These are phyloP conservation scores for Drosophila azteca DNA, from an alignment of 1,140 invertebrate species.

Conservation along the genomic window DNA sequence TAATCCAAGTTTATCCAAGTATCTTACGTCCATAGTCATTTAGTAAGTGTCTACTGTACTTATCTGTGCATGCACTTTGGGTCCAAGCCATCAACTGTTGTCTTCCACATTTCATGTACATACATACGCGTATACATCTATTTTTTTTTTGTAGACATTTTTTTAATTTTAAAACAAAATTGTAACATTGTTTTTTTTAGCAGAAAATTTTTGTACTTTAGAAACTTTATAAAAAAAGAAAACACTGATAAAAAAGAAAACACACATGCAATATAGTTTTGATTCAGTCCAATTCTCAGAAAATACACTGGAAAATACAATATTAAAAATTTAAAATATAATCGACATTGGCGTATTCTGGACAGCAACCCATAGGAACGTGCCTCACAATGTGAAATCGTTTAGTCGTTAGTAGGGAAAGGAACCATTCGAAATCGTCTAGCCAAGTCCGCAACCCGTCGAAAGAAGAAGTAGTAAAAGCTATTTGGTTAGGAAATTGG, in stretches of 20 bases:
- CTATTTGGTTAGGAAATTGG: no score
- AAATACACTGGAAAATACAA: neutral
- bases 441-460: no score
- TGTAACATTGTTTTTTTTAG: slow-evolving; percentile 39
- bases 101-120: slow-evolving; percentile 56
- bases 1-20: slow-evolving; percentile 40
- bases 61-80: slow-evolving; percentile 33
- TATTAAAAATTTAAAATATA: no score
- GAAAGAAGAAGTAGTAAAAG: no score
- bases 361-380: no score
- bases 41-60: slow-evolving; percentile 40
- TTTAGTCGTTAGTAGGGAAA: no score
- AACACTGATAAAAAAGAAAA: slow-evolving; percentile 16
- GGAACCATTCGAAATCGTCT: no score
- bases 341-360: no score
- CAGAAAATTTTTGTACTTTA: slow-evolving; percentile 64
- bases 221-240: slow-evolving; percentile 51
- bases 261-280: neutral
- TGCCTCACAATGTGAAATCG: no score
- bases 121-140: neutral
- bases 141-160: slow-evolving; percentile 14
- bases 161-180: slow-evolving; percentile 51
- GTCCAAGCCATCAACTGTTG: slow-evolving; percentile 50
- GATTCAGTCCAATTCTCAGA: neutral
- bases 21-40: slow-evolving; percentile 65